Base-by-base conservation (phyloP, 2,113 vertebrate species). In the Gobio gobio region DNA sequence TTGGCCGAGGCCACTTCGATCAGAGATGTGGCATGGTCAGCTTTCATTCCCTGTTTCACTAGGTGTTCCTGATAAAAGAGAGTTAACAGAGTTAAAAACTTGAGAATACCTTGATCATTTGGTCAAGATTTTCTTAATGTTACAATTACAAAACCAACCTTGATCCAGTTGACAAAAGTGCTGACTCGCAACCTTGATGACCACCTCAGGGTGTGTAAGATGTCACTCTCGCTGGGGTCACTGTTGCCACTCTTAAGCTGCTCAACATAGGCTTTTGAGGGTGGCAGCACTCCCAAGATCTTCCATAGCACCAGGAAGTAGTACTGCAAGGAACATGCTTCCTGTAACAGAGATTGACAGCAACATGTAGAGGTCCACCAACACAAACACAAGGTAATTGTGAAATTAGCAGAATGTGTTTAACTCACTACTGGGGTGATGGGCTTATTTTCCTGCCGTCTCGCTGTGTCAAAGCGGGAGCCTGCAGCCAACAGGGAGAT, bases 251-350 rank as follows among this genome's bases (percentile, higher is more conserved):
- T 92, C 59, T 97, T 97, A 87, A 99, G 89, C 72, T 98, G 97
- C 86, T 99, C 98, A 89, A 99, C 92, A 89, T 97, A 99, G 78
- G 84, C 95, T 88, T 97, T 97, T 12, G 98, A 99, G 0, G 98
- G 98, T 26, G 98, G 98, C 70, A 99, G 92, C 84, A 97, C 96
- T 0, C 98, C 98, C 26, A 99, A 91, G 76, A 99, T 97, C 78
- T 97, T 94, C 98, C 98, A 99, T 43, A 99, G 93, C 45, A 99
- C 95, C 90, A 99, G 87, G 90, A 99, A 99, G 87, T 97, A 98
- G 93, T 99, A 99, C 72, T 99, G 98, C 83, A 99, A 95, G 10
- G 97, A 98, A 90, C 98, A 99, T 68, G 98, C 98, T 94, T 99
- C 98, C 98, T 99, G 88, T 64, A 43, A 1, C n/a, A 59, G 16